These are phyloP conservation scores for Machimus rusticus DNA, from an alignment of 2,888 invertebrate species.

Conservation along the genomic window DNA sequence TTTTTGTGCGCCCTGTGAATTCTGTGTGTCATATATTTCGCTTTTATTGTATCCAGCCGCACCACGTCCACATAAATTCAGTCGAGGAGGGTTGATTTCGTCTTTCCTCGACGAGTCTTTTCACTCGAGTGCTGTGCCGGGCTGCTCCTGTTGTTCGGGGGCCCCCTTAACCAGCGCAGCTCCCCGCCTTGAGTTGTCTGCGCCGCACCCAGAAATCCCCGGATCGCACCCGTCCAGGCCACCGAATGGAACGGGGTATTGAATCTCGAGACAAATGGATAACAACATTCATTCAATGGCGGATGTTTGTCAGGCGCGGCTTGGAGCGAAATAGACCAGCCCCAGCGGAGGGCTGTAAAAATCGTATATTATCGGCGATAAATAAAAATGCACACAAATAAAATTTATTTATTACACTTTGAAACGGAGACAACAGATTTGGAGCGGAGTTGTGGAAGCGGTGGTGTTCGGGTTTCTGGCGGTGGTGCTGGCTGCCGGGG, in stretches of 20 bases:
- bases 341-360: constrained; percentile 43
- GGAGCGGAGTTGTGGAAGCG: background rate
- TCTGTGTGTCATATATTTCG: constrained; percentile 44
- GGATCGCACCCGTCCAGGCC: background rate
- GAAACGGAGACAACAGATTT: constrained; percentile 39
- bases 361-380: constrained; percentile 47
- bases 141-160: background rate
- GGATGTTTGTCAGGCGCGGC: constrained; percentile 31
- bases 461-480: background rate
- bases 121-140: constrained; percentile 1
- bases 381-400: constrained; percentile 47
- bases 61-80: constrained; percentile 45
- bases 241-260: constrained; percentile 40
- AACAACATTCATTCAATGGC: constrained; percentile 45
- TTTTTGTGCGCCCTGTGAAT: constrained; percentile 40
- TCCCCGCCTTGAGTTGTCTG: constrained; percentile 6
- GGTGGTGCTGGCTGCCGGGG: background rate
- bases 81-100: constrained; percentile 31
- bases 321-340: background rate
- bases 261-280: constrained; percentile 46
- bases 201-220: background rate
- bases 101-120: constrained; percentile 22
- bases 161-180: background rate
- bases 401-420: constrained; percentile 46
- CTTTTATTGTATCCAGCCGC: constrained; percentile 46